Conservation (phyloP, 2,797 vertebrate species). For the Coluber constrictor region DNA sequence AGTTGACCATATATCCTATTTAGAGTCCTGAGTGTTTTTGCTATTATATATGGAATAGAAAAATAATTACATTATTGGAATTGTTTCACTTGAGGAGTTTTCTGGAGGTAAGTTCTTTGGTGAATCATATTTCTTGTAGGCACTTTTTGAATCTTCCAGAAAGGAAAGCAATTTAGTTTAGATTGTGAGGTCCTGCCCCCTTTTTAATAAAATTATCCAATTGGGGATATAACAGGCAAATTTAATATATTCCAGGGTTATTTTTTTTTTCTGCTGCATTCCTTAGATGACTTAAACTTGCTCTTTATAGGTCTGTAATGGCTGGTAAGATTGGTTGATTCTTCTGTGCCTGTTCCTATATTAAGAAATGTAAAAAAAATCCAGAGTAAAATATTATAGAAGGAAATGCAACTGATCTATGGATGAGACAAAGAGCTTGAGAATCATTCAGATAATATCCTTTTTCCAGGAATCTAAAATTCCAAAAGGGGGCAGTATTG, state of each 20-base stretch:
- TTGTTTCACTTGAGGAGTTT: conserved; percentile 50
- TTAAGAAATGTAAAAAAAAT: conserved; percentile 76
- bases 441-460: conserved; percentile 53
- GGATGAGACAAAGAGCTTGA: conserved; percentile 61
- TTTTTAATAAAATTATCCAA: conserved; percentile 50
- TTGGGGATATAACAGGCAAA: conserved; percentile 62
- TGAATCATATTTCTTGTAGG: conserved; percentile 48
- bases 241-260: conserved; percentile 60
- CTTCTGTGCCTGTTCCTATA: conserved; percentile 83
- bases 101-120: conserved; percentile 37
- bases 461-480: conserved; percentile 57
- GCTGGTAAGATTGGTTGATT: conserved; percentile 78
- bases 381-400: conserved; percentile 73
- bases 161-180: conserved; percentile 44
- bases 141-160: conserved; percentile 46
- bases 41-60: conserved; percentile 63
- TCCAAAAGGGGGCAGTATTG: conserved; percentile 76
- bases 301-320: conserved; percentile 78
- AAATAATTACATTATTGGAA: conserved; percentile 61
- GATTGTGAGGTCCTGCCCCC: conserved; percentile 50
- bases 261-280: conserved; percentile 73
- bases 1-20: conserved; percentile 56
- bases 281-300: conserved; percentile 78
- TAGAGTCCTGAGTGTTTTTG: conserved; percentile 53
- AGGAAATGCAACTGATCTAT: conserved; percentile 69